A percentile compares a stretch with the other conserved stretches of the same genome.
These are phyloP conservation scores for Machimus rusticus DNA, from an alignment of 2,888 invertebrate species.

Conservation along the genomic window DNA sequence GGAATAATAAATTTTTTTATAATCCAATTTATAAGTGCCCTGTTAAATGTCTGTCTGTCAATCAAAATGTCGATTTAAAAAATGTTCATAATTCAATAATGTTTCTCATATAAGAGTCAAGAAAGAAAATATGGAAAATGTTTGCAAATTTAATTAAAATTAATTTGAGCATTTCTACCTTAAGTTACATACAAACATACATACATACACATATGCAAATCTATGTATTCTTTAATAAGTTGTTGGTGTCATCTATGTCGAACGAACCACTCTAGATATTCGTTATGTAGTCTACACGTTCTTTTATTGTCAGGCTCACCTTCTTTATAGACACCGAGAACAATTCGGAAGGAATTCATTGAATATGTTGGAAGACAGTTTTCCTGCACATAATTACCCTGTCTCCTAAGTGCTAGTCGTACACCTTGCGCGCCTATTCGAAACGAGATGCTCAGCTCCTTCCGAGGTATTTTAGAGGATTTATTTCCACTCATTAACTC, in stretches of 20 bases:
- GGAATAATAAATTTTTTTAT: too few species aligned
- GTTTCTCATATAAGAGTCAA: too few species aligned
- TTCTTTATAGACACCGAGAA: background rate
- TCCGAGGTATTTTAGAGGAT: background rate
- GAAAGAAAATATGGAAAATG: too few species aligned
- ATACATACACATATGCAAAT: background rate
- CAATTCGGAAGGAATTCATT: background rate
- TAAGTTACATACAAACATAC: background rate
- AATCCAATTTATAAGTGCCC: too few species aligned
- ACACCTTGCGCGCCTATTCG: background rate
- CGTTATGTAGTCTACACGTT: background rate
- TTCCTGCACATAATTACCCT: background rate
- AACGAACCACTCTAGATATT: background rate
- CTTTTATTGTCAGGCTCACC: background rate
- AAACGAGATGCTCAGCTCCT: background rate
- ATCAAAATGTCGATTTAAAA: too few species aligned
- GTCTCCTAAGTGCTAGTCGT: background rate
- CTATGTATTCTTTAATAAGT: background rate
- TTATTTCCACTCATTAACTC: background rate
- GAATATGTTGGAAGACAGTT: background rate
- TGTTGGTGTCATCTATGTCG: background rate
- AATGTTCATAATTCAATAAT: too few species aligned
- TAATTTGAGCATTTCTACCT: background rate
- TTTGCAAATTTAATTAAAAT: too few species aligned
- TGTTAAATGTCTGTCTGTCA: too few species aligned